Percentiles rank a stretch among this genome's conserved stretches.
Conservation (phyloP, 2,797 vertebrate genomes). For the Gambelia wislizenii region DNA sequence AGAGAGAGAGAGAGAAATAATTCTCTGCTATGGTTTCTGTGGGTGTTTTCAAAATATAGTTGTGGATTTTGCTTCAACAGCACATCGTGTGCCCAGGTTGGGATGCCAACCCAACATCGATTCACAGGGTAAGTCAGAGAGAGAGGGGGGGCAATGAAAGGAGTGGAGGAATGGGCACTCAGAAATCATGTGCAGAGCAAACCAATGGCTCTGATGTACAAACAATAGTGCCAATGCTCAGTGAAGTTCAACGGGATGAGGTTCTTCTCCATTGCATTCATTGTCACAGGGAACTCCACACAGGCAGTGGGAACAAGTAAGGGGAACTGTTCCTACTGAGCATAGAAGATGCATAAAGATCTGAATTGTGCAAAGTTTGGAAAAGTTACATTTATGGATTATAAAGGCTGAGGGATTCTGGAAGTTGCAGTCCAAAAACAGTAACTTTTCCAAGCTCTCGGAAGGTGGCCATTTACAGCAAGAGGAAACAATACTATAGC, state of each 20-base stretch:
- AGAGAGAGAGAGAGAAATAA: conserved; percentile 43
- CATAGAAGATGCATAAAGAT: neutral
- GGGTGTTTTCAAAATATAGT: neutral
- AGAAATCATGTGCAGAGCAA: conserved; percentile 25
- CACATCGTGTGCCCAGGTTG: neutral
- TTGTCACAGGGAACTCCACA: neutral
- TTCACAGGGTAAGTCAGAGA: neutral
- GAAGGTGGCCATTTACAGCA: neutral
- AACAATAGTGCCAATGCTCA: too few relatives aligned
- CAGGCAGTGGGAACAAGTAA: neutral
- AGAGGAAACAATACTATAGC: too few relatives aligned
- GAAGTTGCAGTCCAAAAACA: too few relatives aligned
- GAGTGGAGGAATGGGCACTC: neutral
- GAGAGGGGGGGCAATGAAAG: neutral
- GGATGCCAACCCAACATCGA: neutral
- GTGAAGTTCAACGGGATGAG: neutral
- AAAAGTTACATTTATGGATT: too few relatives aligned
- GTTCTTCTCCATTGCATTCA: neutral
- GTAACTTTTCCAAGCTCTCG: too few relatives aligned
- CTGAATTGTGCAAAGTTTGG: neutral
- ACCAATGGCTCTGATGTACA: neutral
- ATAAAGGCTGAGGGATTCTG: too few relatives aligned
- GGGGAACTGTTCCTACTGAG: neutral
- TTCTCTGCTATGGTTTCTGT: conserved; percentile 30
- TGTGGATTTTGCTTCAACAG: neutral